Conservation (phyloP, 1,140 invertebrate species). For the Caerostris darwini region DNA sequence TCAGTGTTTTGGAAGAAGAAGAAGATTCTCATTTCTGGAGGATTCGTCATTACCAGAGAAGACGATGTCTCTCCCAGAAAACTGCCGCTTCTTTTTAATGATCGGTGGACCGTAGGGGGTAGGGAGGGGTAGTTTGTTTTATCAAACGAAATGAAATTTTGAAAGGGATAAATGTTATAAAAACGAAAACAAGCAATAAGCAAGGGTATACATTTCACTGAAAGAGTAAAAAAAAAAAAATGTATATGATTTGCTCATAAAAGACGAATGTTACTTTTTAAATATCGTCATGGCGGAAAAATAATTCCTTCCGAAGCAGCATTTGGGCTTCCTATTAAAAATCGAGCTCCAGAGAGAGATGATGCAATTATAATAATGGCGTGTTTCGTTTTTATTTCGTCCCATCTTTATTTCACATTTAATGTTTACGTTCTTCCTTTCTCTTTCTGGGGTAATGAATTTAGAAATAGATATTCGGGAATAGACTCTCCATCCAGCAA, state of each 20-base stretch:
- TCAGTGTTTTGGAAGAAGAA: too few species aligned
- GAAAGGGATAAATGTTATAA: background rate
- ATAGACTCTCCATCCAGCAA: background rate
- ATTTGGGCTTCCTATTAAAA: conserved; percentile 49
- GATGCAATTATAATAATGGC: conserved; percentile 66
- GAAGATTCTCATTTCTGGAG: background rate
- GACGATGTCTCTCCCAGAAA: background rate
- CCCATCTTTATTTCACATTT: conserved; percentile 34
- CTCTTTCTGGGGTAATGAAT: conserved; percentile 46
- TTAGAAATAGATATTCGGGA: conserved; percentile 66
- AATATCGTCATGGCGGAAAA: background rate
- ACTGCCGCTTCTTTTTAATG: conserved; percentile 6
- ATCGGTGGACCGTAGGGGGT: background rate
- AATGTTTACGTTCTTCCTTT: conserved; percentile 25
- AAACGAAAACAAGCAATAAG: background rate
- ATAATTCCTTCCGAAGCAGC: background rate
- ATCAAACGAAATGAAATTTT: conserved; percentile 28
- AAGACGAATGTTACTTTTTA: conserved; percentile 44
- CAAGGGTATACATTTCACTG: background rate
- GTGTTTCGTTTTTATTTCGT: background rate
- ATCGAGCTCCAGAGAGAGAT: background rate
- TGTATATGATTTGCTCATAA: conserved; percentile 3
- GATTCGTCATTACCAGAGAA: background rate
- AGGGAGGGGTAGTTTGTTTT: background rate
- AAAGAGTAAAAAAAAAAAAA: background rate